phyloP scores from a whole-genome alignment of 2,113 vertebrate species.

The Lates calcarifer region DNA sequence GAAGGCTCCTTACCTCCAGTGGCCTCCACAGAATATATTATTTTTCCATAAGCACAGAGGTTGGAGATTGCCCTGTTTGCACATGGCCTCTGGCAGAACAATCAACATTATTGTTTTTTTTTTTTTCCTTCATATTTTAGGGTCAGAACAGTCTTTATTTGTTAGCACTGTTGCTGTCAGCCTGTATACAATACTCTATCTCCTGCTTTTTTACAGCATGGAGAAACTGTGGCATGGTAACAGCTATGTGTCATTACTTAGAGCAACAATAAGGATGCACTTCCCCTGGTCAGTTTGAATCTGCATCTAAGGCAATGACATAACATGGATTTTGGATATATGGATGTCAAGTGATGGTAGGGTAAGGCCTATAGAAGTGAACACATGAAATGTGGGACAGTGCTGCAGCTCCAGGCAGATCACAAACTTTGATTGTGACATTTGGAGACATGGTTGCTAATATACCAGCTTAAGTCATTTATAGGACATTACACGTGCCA shows the following conservation, averaged over 20 bases:
- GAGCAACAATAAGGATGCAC: background rate
- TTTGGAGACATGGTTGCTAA: slow-evolving; percentile 1
- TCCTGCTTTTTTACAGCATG: background rate
- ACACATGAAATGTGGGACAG: background rate
- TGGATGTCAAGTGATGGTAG: background rate
- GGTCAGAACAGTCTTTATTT: background rate
- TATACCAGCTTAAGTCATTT: background rate
- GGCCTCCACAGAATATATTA: background rate
- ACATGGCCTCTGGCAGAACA: background rate
- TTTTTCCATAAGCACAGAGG: background rate
- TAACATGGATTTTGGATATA: slow-evolving; percentile 1
- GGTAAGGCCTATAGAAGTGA: background rate
- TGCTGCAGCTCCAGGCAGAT: background rate
- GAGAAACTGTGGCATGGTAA: background rate
- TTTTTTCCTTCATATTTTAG: too few relatives aligned
- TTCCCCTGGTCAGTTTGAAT: background rate
- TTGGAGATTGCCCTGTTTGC: background rate
- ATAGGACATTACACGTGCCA: background rate
- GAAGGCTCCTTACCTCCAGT: background rate
- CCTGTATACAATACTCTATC: background rate
- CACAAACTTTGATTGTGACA: slow-evolving; percentile 3
- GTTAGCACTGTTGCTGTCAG: background rate
- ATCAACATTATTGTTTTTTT: background rate
- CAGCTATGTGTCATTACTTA: background rate
- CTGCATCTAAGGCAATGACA: background rate